Base-by-base conservation (phyloP, 2,888 invertebrate genomes). In the Molorchus minor region DNA sequence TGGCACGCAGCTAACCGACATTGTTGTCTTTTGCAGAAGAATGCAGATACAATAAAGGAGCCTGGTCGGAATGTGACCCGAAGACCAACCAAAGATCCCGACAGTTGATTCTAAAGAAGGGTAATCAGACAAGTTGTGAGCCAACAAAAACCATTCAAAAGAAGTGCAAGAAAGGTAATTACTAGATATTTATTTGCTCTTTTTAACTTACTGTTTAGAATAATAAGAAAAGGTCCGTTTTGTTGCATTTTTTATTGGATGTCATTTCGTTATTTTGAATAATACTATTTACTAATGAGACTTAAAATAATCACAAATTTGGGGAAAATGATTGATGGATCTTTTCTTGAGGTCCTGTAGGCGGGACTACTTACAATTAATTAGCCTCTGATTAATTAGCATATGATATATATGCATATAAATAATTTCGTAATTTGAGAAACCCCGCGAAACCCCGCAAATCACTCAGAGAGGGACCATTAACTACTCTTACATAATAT, bases 141-240 rank as follows among this genome's bases (percentile, higher is more conserved):
- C 87, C 87, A 68, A 88, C 90, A 71, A 93, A 93, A 83, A 92
- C 89, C 62, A 91, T 94, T 72, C 91, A 92, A 81, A 94, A 94
- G 84, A 94, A 93, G 77, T 94, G 94, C 88, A 94, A 93, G 84
- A 94, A 93, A 87, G 92, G 94, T 93, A 83, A 78, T 47, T 46
- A 33, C 46, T 16, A 15, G 17, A 41, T 1, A n/a, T 41, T 41
- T n/a, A 21, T 13, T 45, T 25, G 5, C 33, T 8, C 16, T 20
- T 8, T 12, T 43, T 21, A 20, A 17, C 30, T n/a, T 30, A 40
- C 40, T 10, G 10, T 44, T 21, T 8, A 25, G 4, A 25, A 5
- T 25, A 25, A 25, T 5, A 5, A 25, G 8, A 25, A 25, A 25
- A 4, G 5, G 25, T 4, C 8, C 25, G 8, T 25, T 8, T 5